Evolutionary conservation across 2,113 vertebrate species (phyloP).

Genomic region (Macrotus californicus): DNA sequence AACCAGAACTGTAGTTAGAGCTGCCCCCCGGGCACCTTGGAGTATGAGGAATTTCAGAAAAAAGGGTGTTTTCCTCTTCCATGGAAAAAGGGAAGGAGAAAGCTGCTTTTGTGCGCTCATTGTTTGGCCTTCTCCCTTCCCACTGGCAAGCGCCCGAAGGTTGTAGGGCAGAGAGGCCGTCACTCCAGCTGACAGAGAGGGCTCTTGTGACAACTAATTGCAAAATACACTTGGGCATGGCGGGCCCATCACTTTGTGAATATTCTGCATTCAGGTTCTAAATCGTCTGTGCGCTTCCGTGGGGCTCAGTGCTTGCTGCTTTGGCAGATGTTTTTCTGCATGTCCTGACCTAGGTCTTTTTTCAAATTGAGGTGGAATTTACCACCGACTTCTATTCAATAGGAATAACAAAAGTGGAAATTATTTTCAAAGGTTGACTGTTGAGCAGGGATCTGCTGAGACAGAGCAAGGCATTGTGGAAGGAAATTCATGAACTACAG

Average conservation of each 20-base stretch:
- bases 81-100: conserved; percentile 46
- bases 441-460: neutral
- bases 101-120: neutral
- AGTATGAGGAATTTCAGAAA: conserved; percentile 51
- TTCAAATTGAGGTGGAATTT: neutral
- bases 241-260: neutral
- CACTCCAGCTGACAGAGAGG: conserved; percentile 7
- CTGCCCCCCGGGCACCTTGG: conserved; percentile 46
- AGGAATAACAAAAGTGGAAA: conserved; percentile 44
- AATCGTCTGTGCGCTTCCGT: neutral
- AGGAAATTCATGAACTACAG: conserved; percentile 12
- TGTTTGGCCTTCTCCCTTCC: neutral
- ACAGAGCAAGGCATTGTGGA: conserved; percentile 3
- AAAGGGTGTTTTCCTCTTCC: neutral
- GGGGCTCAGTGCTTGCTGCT: neutral
- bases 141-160: neutral
- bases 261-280: neutral
- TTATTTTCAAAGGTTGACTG: neutral
- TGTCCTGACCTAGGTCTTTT: neutral
- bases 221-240: neutral
- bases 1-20: conserved; percentile 61
- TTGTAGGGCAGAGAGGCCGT: neutral
- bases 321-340: neutral
- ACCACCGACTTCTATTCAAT: neutral
- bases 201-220: conserved; percentile 29